Base-by-base conservation (phyloP, 2,113 vertebrate genomes). In the Notothenia rossii region DNA sequence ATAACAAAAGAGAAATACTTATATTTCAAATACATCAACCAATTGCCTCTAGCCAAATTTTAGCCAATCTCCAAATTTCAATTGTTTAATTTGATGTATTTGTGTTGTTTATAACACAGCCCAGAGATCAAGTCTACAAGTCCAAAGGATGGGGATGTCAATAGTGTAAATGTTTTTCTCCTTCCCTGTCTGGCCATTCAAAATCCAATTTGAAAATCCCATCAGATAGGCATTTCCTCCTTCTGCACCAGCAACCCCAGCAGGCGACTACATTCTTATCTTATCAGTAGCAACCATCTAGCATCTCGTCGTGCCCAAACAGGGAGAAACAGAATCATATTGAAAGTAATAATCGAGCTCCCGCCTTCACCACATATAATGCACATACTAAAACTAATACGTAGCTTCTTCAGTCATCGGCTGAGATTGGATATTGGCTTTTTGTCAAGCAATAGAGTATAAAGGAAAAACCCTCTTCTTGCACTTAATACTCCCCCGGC, bases 191-290 rank as follows among this genome's bases (percentile, higher is more conserved):
- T 92, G 87, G 79, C 87, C 75, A 91, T 94, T 93, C 78, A 84
- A 86, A 93, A 92, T 89, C 89, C 61, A 25, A 91, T 86, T 22
- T 63, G 88, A 88, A 94, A 95, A 89, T 92, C 92, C 92, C 92
- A 94, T 91, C 89, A 93, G 91, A 94, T 93, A 93, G 92, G 92
- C 93, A 94, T 95, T 95, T 95, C 94, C 95, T 94, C 89, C 90
- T 88, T 83, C 84, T 87, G 75, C 92, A 90, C 85, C 86, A 91
- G 90, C 86, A 86, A 83, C 85, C 72, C 88, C 63, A 86, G 88
- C 83, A 91, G 60, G 72, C 88, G 80, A 89, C 90, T 91, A 91
- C 48, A 72, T 89, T 90, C 95, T 96, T 96, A 95, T 96, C 94
- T 95, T 94, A 93, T 94, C 90, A 25, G 46, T 29, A 61, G 77